Evolutionary conservation across 2,797 vertebrate genomes (phyloP), one percentile per base, ranked within the genome.

Genomic region (Sus cebifrons): DNA sequence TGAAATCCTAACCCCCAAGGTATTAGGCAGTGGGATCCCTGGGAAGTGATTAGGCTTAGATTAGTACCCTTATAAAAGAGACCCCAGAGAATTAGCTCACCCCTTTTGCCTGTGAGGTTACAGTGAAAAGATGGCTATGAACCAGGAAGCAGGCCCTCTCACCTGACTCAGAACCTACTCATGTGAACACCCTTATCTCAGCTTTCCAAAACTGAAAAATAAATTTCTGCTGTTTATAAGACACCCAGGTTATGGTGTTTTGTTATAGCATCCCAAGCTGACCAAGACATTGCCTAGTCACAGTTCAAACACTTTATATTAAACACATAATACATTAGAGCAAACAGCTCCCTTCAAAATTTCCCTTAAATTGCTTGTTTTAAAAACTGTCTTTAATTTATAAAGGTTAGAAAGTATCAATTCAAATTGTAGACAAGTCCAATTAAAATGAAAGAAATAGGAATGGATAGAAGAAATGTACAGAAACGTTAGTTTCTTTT

Each of bases 321-420:
- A 91, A 32, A 36, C 8, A 90, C 20, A 60, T 92, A 49, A 89
- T 25, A 78, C 16, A 74, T 64, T 52, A 58, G 6, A 68, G 62
- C 40, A 81, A 75, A 94, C 10, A 92, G 70, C 14, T 86, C 20
- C 78, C 15, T 68, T 21, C 11, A 81, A 79, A 95, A 92, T 9
- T 71, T 32, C 13, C 60, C 83, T 77, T 89, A 89, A 91, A 87
- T 78, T 70, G 84, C 40, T 74, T 94, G 75, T 65, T 64, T 23
- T 25, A 86, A 56, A 74, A 81, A 81, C 2, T 62, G 36, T 68
- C 44, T 58, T 85, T 81, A 60, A 77, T 67, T 89, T 58, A 79
- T 23, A 89, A 92, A 14, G 10, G 54, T 90, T 79, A 90, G 23
- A 83, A 83, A 91, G 27, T 78, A 11, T 68, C 79, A 73, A 68